A percentile compares a stretch with the other conserved stretches of the same genome.
These are phyloP conservation scores for Dryomyza anilis DNA, from an alignment of 2,888 invertebrate species.

Conservation along the genomic window DNA sequence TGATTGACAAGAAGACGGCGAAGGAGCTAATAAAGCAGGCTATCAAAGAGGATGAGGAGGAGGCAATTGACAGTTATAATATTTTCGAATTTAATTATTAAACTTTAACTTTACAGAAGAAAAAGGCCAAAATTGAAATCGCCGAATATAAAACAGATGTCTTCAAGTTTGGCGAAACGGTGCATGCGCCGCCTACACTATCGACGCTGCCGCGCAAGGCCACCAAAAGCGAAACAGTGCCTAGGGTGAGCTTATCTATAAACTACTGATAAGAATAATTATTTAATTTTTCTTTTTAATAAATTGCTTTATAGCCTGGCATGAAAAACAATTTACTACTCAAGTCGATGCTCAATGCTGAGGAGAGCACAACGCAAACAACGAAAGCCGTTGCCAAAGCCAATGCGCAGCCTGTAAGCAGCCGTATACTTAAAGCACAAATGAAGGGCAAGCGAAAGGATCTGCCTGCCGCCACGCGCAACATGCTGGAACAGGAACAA, in stretches of 20 bases:
- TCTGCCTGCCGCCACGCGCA: slow-evolving; percentile 65
- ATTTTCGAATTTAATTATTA: neutral
- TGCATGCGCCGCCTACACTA: slow-evolving; percentile 74
- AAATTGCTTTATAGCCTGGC: slow-evolving; percentile 64
- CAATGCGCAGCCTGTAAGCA: neutral
- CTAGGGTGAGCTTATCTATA: slow-evolving; percentile 56
- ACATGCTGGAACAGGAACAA: slow-evolving; percentile 67
- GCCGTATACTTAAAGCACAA: slow-evolving; percentile 47
- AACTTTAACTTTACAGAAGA: too few relatives aligned
- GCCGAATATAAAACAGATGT: slow-evolving; percentile 68
- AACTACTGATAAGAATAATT: neutral
- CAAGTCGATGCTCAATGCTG: slow-evolving; percentile 64
- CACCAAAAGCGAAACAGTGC: slow-evolving; percentile 55
- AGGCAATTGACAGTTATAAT: slow-evolving; percentile 34
- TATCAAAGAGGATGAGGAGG: slow-evolving; percentile 50
- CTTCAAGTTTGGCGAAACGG: slow-evolving; percentile 76
- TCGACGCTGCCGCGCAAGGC: slow-evolving; percentile 64
- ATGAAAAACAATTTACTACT: slow-evolving; percentile 67
- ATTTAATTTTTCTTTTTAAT: slow-evolving; percentile 14
- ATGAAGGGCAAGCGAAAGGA: slow-evolving; percentile 68
- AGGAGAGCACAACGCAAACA: slow-evolving; percentile 34
- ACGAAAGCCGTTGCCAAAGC: neutral
- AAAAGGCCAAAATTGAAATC: slow-evolving; percentile 45
- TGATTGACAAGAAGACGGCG: slow-evolving; percentile 47
- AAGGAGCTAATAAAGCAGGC: slow-evolving; percentile 56